Percentiles rank a stretch among this genome's conserved stretches.
These are phyloP conservation scores for Mesoclemmys tuberculata DNA, from an alignment of 2,113 vertebrate genomes.

Conservation along the genomic window DNA sequence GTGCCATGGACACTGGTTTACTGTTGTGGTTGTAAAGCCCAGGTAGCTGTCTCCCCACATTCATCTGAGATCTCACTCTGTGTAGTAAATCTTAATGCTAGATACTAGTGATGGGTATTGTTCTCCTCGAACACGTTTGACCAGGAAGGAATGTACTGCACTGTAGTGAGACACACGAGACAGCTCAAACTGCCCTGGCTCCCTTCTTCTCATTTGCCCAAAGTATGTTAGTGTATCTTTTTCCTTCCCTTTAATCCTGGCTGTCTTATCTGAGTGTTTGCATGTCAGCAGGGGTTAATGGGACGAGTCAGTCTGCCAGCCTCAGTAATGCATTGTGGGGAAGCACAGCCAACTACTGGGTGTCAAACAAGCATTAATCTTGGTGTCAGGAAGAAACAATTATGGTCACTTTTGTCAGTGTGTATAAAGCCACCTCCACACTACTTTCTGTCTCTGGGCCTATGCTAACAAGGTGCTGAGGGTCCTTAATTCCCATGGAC, in stretches of 20 bases:
- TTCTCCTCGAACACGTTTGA: too few species aligned
- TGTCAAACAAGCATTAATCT: slow-evolving; percentile 12
- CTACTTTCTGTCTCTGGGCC: neutral
- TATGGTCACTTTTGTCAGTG: neutral
- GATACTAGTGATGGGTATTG: too few species aligned
- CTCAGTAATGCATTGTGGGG: neutral
- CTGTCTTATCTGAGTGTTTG: neutral
- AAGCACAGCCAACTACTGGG: neutral
- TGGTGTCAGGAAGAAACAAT: neutral
- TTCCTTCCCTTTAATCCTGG: neutral
- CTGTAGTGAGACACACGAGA: too few species aligned
- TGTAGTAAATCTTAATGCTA: too few species aligned
- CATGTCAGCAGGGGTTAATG: neutral
- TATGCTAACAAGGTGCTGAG: slow-evolving; percentile 14
- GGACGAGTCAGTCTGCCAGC: neutral
- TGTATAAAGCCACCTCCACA: neutral
- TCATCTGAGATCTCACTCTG: too few species aligned
- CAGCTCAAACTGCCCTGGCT: too few species aligned
- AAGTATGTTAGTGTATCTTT: neutral
- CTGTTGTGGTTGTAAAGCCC: too few species aligned
- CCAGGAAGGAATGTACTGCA: too few species aligned
- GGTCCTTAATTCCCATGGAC: neutral
- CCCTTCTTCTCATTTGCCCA: neutral
- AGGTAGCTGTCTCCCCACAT: too few species aligned
- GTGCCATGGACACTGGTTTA: too few species aligned